Evolutionary conservation across 2,113 vertebrate genomes (phyloP).

Genomic region (Epinephelus moara): DNA sequence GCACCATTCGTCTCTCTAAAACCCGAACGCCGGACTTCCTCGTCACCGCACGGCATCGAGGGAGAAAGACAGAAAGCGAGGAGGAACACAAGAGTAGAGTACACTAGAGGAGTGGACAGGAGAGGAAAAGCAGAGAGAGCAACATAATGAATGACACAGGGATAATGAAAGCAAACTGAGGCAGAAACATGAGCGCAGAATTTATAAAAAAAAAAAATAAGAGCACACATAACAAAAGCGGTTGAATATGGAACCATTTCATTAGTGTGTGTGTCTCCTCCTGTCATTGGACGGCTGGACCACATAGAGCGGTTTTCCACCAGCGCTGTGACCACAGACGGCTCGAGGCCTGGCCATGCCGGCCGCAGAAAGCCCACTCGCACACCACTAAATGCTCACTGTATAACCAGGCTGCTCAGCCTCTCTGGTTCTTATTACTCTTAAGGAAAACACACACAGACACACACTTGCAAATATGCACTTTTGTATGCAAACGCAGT

Average conservation of each 20-base stretch:
- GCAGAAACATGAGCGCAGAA: constrained; percentile 43
- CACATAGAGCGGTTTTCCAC: constrained; percentile 63
- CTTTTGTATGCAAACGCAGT: constrained; percentile 43
- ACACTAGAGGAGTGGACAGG: constrained; percentile 28
- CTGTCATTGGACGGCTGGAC: constrained; percentile 70
- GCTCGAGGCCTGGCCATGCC: constrained; percentile 59
- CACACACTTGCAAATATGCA: constrained; percentile 8
- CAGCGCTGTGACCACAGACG: constrained; percentile 68
- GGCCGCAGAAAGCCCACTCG: constrained; percentile 59
- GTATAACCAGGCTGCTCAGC: constrained; percentile 43
- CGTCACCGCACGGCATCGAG: constrained; percentile 49
- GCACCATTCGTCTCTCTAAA: constrained; percentile 47
- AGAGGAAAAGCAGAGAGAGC: constrained; percentile 31
- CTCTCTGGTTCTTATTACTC: constrained; percentile 46
- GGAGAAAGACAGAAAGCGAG: background rate
- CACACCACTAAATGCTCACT: constrained; percentile 60
- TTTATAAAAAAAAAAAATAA: background rate
- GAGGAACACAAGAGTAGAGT: constrained; percentile 10
- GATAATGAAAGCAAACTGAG: constrained; percentile 38
- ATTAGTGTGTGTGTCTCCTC: constrained; percentile 75
- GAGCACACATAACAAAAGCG: constrained; percentile 45
- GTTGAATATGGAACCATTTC: constrained; percentile 77
- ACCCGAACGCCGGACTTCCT: constrained; percentile 57
- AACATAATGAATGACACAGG: background rate
- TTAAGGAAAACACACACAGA: constrained; percentile 50